phyloP scores from a whole-genome alignment of 92 coral and sea anemone genomes.

The Pocillopora meandrina region DNA sequence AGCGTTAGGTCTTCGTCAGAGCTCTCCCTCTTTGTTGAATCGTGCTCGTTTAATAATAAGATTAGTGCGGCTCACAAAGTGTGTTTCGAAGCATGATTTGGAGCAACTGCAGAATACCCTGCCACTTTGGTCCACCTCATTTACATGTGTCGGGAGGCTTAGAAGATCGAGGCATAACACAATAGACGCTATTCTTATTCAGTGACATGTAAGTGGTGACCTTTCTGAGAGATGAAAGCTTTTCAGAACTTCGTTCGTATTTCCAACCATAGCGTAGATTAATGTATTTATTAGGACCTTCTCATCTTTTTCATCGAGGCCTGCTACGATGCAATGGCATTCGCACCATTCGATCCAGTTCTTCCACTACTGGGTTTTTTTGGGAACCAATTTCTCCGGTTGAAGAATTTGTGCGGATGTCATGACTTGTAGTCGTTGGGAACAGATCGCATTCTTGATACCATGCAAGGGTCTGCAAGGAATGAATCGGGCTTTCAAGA shows the following conservation, averaged over 20 bases:
- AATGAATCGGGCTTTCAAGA: too few relatives aligned
- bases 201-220: background rate
- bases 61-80: conserved; percentile 8
- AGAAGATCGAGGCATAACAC: too few relatives aligned
- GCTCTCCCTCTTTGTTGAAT: background rate
- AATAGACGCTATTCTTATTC: too few relatives aligned
- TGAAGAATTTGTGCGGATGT: conserved; percentile 19
- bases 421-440: too few relatives aligned
- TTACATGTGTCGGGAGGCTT: too few relatives aligned
- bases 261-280: conserved; percentile 17
- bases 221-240: background rate
- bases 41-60: background rate
- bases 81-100: background rate
- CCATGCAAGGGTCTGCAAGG: too few relatives aligned
- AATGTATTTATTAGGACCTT: background rate
- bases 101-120: too few relatives aligned
- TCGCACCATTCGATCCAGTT: conserved; percentile 41
- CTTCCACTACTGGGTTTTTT: conserved; percentile 43
- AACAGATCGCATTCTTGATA: too few relatives aligned
- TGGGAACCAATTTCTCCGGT: conserved; percentile 22
- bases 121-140: too few relatives aligned
- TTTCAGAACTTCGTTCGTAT: background rate
- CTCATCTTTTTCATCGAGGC: conserved; percentile 19
- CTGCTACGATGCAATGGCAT: conserved; percentile 35
- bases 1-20: too few relatives aligned